A percentile compares a stretch with the other conserved stretches of the same genome.
Conservation (phyloP, 2,113 vertebrate genomes). For the Apistogramma diplotaenia region DNA sequence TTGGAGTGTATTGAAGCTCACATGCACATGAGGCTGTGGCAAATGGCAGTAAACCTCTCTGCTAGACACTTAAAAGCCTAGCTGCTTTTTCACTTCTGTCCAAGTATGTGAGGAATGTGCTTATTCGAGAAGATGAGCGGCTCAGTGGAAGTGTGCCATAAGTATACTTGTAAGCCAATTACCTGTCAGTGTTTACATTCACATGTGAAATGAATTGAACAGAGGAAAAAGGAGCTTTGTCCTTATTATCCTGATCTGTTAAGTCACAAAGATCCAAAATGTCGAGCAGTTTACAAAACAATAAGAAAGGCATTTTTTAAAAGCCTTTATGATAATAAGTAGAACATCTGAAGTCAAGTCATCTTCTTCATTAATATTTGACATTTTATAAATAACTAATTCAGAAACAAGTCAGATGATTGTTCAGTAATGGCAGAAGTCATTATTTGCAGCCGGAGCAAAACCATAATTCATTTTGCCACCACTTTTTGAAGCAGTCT, state of each 20-base stretch:
- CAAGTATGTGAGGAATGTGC: conserved; percentile 53
- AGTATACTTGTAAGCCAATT: background rate
- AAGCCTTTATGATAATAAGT: background rate
- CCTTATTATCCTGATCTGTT: background rate
- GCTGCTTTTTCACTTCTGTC: conserved; percentile 55
- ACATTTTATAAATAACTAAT: background rate
- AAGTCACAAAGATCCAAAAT: background rate
- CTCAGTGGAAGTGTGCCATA: conserved; percentile 1
- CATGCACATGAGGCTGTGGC: conserved; percentile 13
- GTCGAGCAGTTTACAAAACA: background rate
- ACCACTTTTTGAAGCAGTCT: background rate
- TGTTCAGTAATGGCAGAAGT: background rate
- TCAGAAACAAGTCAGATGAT: background rate
- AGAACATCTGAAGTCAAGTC: background rate
- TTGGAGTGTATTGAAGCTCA: background rate
- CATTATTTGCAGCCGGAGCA: background rate
- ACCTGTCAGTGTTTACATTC: background rate
- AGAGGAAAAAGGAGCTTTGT: background rate
- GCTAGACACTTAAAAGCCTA: conserved; percentile 16
- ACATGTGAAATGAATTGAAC: background rate
- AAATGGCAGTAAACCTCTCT: conserved; percentile 20
- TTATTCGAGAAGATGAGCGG: conserved; percentile 11
- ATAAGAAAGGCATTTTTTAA: background rate
- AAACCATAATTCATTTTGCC: background rate
- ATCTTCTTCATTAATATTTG: background rate